A percentile compares a stretch with the other conserved stretches of the same genome.
These are phyloP conservation scores for Peromyscus polionotus DNA, from an alignment of 2,113 vertebrate species.

Conservation along the genomic window DNA sequence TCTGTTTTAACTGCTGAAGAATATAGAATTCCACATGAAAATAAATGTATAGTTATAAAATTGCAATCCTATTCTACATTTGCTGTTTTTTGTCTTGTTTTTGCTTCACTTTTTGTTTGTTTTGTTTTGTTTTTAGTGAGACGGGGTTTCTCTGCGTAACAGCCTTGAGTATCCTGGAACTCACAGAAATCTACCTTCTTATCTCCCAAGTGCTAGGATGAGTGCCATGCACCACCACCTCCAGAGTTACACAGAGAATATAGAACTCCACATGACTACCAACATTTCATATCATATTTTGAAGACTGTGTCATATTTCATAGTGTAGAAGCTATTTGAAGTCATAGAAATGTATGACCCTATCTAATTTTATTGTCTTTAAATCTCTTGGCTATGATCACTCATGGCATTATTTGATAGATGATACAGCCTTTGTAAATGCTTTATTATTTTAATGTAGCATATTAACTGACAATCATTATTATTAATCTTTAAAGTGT, in stretches of 20 bases:
- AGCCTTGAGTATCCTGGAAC: not conserved
- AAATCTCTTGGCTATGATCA: not conserved
- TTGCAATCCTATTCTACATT: not conserved
- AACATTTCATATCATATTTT: constrained; percentile 1
- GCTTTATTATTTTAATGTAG: not conserved
- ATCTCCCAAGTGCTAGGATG: not conserved
- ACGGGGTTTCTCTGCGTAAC: not conserved
- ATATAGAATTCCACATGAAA: not conserved
- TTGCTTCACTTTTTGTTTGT: not conserved
- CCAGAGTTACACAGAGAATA: not conserved
- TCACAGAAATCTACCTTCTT: not conserved
- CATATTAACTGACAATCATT: not conserved
- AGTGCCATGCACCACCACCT: not conserved
- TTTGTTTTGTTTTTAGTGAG: not conserved
- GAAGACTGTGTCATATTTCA: not conserved
- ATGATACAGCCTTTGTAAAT: not conserved
- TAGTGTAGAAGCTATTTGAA: not conserved
- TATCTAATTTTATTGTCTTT: not conserved
- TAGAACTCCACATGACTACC: not conserved
- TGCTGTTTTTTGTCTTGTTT: not conserved
- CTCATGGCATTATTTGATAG: not conserved
- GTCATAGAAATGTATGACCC: not conserved
- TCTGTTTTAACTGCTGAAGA: not conserved
- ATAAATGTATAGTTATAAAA: not conserved
- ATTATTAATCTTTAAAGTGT: not conserved